Evolutionary conservation across 1,140 invertebrate species (phyloP).

Genomic region (Adelges cooleyi): DNA sequence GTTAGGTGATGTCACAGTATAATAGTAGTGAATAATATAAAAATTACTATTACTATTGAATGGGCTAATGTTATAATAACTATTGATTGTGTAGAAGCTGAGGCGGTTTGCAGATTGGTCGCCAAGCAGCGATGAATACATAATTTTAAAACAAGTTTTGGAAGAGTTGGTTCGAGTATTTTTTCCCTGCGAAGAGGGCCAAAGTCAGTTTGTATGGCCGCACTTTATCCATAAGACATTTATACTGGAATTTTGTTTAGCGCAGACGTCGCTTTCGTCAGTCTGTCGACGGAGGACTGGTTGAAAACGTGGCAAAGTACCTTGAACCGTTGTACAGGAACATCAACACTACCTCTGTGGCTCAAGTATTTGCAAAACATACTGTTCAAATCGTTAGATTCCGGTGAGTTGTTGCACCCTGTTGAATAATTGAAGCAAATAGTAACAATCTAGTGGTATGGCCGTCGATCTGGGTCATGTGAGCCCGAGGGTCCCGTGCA

Average conservation of each 20-base stretch:
- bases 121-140: conserved; percentile 52
- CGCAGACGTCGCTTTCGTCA: conserved; percentile 2
- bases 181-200: conserved; percentile 40
- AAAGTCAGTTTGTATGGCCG: not conserved
- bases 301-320: conserved; percentile 50
- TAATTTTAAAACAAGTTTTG: conserved; percentile 53
- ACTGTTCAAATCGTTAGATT: conserved; percentile 40
- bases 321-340: conserved; percentile 43
- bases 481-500: too few relatives aligned
- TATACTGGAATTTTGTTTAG: too few relatives aligned
- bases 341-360: conserved; percentile 53
- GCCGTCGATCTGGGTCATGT: too few relatives aligned
- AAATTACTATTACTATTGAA: too few relatives aligned
- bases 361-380: conserved; percentile 59
- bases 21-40: too few relatives aligned
- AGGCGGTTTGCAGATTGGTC: conserved; percentile 63
- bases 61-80: too few relatives aligned
- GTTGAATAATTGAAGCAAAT: too few relatives aligned
- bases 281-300: conserved; percentile 43
- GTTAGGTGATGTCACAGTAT: too few relatives aligned
- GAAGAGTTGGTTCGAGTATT: conserved; percentile 53
- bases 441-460: too few relatives aligned
- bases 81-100: conserved; percentile 45
- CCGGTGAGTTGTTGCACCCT: too few relatives aligned
- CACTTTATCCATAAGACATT: too few relatives aligned